Evolutionary conservation across 2,888 invertebrate species (phyloP).

Genomic region (Drosophila monieri): DNA sequence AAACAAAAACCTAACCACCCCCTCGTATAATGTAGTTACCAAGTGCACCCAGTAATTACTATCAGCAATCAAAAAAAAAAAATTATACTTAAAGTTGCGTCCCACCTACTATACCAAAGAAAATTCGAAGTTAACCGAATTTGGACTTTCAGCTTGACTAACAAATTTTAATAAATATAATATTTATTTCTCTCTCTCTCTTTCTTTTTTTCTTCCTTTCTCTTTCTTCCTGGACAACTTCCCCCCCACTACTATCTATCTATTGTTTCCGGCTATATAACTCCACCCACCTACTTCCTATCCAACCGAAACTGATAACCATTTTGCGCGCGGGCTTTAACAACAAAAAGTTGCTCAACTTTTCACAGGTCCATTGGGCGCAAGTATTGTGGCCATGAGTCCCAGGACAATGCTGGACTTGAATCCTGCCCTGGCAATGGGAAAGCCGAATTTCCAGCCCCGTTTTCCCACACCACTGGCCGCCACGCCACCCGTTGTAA

Average conservation of each 20-base stretch:
- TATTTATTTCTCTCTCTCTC: slow-evolving; percentile 41
- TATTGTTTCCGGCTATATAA: slow-evolving; percentile 51
- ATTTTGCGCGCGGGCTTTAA: slow-evolving; percentile 45
- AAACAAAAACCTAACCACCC: not conserved
- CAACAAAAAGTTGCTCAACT: slow-evolving; percentile 77
- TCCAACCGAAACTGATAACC: slow-evolving; percentile 27
- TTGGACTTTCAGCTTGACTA: slow-evolving; percentile 44
- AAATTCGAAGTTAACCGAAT: slow-evolving; percentile 43
- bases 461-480: slow-evolving; percentile 68
- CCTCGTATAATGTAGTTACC: slow-evolving; percentile 41
- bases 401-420: slow-evolving; percentile 83
- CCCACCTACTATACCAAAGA: slow-evolving; percentile 34
- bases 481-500: slow-evolving; percentile 54
- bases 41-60: slow-evolving; percentile 61
- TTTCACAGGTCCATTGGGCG: slow-evolving; percentile 84
- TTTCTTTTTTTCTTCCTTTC: slow-evolving; percentile 45
- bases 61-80: slow-evolving; percentile 37
- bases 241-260: slow-evolving; percentile 29
- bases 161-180: slow-evolving; percentile 40
- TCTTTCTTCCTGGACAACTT: slow-evolving; percentile 35
- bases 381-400: slow-evolving; percentile 84
- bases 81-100: slow-evolving; percentile 57
- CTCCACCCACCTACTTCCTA: slow-evolving; percentile 39
- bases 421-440: slow-evolving; percentile 84
- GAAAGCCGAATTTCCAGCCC: slow-evolving; percentile 83